Base-by-base conservation (phyloP, 2,113 vertebrate genomes). In the Thunnus maccoyii region DNA sequence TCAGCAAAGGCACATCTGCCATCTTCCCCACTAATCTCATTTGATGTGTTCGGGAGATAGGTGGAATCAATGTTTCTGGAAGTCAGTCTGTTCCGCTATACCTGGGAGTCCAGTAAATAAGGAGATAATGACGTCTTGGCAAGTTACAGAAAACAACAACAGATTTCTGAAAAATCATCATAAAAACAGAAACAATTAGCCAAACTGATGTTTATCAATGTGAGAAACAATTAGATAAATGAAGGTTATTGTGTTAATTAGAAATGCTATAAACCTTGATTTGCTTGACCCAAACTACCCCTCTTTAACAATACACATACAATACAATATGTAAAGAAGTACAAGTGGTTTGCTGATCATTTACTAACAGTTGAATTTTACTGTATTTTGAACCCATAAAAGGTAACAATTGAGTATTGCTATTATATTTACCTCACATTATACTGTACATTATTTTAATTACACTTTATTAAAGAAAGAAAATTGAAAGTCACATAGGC, bases 41-140 rank as follows among this genome's bases (percentile, higher is more conserved):
- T 86, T 83, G 85, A 88, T 91, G 75, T 86, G 78, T 77, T 82
- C 25, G 3, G 54, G 75, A 88, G 84, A 93, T 88, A 86, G 4
- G 70, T 47, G 44, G 68, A 92, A 91, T 89, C 86, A 73, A 83
- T 88, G 67, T 87, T 87, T 73, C 84, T 86, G 80, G 84, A 91
- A 84, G 70, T 77, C 84, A 41, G 58, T 47, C 74, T 79, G 71
- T 47, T 80, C 66, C 5, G 22, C 36, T 63, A 65, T 47, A 73
- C 11, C 51, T 65, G 57, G 72, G 55, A 76, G 65, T 82, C 80
- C 83, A 86, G 69, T 76, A 80, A 84, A 84, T 72, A 78, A 55
- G 27, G 13, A 85, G 50, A 84, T 78, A 75, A 83, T 67, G 20
- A 51, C 2, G 50, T 72, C 55, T 72, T 52, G 32, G 66, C n/a